These are phyloP conservation scores for Phodopus roborovskii DNA, from an alignment of 2,113 vertebrate species.

Conservation along the genomic window DNA sequence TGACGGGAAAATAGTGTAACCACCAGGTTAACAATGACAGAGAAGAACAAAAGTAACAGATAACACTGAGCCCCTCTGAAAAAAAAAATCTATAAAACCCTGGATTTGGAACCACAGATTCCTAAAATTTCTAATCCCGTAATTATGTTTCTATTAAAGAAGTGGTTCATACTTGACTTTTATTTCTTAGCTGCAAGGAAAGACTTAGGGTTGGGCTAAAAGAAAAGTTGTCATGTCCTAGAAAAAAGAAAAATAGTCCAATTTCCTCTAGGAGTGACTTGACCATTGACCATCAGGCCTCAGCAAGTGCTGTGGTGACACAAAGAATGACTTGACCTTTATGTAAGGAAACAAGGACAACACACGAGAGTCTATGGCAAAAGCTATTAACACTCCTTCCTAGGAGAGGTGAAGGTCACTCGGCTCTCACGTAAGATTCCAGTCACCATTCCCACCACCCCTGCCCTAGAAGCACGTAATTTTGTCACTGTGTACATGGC, in stretches of 20 bases:
- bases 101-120: background rate
- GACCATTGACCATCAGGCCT: background rate
- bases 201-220: background rate
- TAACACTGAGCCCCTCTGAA: background rate
- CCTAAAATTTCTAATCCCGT: background rate
- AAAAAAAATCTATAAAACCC: background rate
- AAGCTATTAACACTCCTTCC: background rate
- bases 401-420: background rate
- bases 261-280: background rate
- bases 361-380: background rate
- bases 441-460: background rate
- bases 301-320: background rate
- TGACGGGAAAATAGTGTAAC: background rate
- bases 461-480: background rate
- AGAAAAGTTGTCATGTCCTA: conserved; percentile 23
- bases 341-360: background rate
- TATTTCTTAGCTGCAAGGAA: background rate
- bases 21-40: background rate
- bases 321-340: background rate
- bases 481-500: background rate
- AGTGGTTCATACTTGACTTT: background rate
- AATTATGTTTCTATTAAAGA: conserved; percentile 2
- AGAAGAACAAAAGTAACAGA: background rate
- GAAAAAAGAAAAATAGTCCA: background rate
- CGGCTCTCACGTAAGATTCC: background rate